Base-by-base conservation (phyloP, 2,113 vertebrate genomes). In the Urocitellus parryii region DNA sequence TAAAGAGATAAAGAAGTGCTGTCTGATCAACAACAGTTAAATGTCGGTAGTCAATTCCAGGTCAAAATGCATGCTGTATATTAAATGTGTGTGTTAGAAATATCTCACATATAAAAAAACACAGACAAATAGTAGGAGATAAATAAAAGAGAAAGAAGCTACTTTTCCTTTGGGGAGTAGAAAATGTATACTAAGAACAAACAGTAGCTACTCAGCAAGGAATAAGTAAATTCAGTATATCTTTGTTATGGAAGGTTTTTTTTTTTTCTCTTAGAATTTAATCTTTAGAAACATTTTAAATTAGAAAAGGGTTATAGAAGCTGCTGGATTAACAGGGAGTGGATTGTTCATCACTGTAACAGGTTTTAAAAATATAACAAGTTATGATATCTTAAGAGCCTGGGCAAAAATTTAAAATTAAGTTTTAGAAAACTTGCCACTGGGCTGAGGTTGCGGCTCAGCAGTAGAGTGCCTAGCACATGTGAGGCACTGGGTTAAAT, bases 11-110 rank as follows among this genome's bases (percentile, higher is more conserved):
- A 97, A 97, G 96, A 98, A 39, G 65, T 97, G 94, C 89, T 91
- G 91, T 97, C 95, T 97, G 86, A 98, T 97, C 96, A 98, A 96
- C 96, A 97, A 91, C 96, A 97, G 90, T 91, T 96, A 98, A 98
- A 87, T 79, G 96, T 97, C 92, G 96, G 90, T 91, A 92, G 91
- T 95, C 97, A 97, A 88, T 97, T 97, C 88, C 94, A 97, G 88
- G 80, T 94, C 95, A 97, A 91, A 97, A 98, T 70, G 48, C 34
- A 94, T 32, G 78, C 89, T 97, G 87, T 90, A 88, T 90, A 96
- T 96, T 91, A 96, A 93, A 94, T 81, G 89, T 72, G 95, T 91
- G 32, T 92, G 93, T 82, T 65, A 92, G 79, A 97, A 90, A 48
- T 39, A 91, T 51, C 85, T 94, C 78, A 96, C 88, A 83, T 81